phyloP scores from a whole-genome alignment of 30 jellyfish, hydroid and myxozoan genomes.

The Rhopilema esculentum region DNA sequence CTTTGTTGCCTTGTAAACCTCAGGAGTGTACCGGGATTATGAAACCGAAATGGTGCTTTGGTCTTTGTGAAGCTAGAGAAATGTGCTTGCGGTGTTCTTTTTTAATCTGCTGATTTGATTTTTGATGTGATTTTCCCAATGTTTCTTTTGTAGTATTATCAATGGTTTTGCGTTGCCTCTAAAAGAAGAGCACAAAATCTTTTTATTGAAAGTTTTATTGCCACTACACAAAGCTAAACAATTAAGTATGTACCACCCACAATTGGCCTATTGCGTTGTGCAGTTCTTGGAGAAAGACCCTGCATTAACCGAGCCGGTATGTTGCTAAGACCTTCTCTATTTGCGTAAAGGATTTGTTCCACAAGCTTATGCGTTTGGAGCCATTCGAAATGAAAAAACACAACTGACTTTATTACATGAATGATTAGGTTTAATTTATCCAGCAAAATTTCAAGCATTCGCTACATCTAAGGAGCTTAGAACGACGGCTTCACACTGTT shows the following conservation, averaged over 20 bases:
- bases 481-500: too few relatives aligned
- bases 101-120: background rate
- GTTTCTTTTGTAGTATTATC: slow-evolving; percentile 81
- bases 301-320: slow-evolving; percentile 93
- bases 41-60: background rate
- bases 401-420: too few relatives aligned
- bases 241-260: slow-evolving; percentile 93
- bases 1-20: background rate
- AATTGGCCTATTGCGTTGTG: slow-evolving; percentile 95
- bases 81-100: background rate
- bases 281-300: slow-evolving; percentile 98
- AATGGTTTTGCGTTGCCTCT: slow-evolving; percentile 98
- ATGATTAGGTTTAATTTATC: too few relatives aligned
- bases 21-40: background rate
- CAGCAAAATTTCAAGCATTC: too few relatives aligned
- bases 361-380: background rate
- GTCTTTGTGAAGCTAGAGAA: background rate
- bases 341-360: background rate
- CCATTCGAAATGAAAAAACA: too few relatives aligned
- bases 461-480: too few relatives aligned
- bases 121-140: background rate
- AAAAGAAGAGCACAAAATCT: slow-evolving; percentile 94
- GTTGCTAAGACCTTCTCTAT: slow-evolving; percentile 5
- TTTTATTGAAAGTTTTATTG: slow-evolving; percentile 82
- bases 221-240: slow-evolving; percentile 94